Conservation (phyloP, 2,888 invertebrate species). For the Toxonevra muliebris region DNA sequence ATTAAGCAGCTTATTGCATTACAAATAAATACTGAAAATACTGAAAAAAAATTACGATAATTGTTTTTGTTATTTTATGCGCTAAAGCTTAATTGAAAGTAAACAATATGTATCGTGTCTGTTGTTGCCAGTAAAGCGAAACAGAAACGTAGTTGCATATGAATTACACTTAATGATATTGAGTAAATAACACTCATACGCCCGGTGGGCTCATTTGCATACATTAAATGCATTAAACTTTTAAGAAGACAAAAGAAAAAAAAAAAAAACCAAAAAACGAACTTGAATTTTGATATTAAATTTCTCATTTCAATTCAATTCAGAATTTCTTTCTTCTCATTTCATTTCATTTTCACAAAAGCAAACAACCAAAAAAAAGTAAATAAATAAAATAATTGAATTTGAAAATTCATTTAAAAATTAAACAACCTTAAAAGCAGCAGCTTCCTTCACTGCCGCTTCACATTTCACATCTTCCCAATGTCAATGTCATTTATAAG, state of each 20-base stretch:
- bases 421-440: neutral
- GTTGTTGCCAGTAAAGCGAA: no score
- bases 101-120: neutral
- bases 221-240: neutral
- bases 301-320: no score
- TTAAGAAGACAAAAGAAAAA: no score
- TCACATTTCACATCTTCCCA: no score
- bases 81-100: constrained; percentile 20
- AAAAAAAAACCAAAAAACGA: no score
- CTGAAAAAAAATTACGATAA: neutral
- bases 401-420: neutral
- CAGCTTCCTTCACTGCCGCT: neutral
- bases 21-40: neutral
- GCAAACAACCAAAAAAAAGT: neutral
- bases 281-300: no score
- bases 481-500: no score
- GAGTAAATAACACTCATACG: neutral
- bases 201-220: neutral
- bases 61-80: neutral
- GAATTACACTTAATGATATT: no score
- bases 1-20: no score
- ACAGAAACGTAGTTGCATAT: no score
- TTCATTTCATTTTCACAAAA: no score
- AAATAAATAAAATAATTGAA: neutral
- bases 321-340: no score